phyloP scores from a whole-genome alignment of 2,797 vertebrate genomes.

The Coreius guichenoti region DNA sequence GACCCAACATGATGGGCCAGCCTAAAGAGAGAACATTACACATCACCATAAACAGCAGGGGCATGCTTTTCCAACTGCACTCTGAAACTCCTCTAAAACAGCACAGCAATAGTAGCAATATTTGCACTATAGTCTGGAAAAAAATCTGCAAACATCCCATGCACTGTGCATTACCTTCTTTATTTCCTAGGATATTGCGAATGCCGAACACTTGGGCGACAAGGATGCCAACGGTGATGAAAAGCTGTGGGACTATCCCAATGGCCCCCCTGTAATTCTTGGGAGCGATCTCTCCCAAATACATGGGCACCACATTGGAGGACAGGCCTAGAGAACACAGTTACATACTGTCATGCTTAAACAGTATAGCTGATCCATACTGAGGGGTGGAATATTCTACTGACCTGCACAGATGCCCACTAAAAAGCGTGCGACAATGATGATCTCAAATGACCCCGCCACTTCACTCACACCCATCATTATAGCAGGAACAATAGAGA shows the following conservation, averaged over 20 bases:
- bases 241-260: slow-evolving; percentile 88
- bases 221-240: slow-evolving; percentile 93
- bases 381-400: slow-evolving; percentile 40
- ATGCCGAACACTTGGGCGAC: slow-evolving; percentile 90
- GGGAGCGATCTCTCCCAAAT: slow-evolving; percentile 91
- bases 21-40: slow-evolving; percentile 63
- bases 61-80: not conserved
- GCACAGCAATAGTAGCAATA: not conserved
- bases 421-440: slow-evolving; percentile 85
- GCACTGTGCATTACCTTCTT: slow-evolving; percentile 72
- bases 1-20: slow-evolving; percentile 86
- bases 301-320: slow-evolving; percentile 96
- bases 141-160: not conserved
- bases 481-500: slow-evolving; percentile 90
- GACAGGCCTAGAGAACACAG: slow-evolving; percentile 81
- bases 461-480: slow-evolving; percentile 89
- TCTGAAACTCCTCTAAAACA: not conserved
- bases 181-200: slow-evolving; percentile 80
- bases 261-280: slow-evolving; percentile 90
- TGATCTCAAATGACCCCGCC: slow-evolving; percentile 86
- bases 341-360: not conserved
- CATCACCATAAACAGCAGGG: not conserved
- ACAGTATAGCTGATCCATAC: not conserved
- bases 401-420: slow-evolving; percentile 94
- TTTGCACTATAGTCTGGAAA: not conserved